phyloP scores from a whole-genome alignment of 2,888 invertebrate genomes.

The Eilema caniola region DNA sequence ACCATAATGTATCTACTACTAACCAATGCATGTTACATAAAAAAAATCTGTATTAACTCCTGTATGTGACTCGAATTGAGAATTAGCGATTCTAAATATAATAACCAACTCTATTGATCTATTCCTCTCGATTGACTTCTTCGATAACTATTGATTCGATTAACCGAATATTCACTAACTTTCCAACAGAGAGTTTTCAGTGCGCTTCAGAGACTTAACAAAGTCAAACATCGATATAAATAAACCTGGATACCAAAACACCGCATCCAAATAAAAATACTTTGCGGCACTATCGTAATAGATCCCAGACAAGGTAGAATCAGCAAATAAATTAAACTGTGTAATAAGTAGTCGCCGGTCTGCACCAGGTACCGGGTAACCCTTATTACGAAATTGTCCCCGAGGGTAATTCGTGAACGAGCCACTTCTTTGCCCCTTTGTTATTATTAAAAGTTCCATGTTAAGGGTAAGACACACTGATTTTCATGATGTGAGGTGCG shows the following conservation, averaged over 20 bases:
- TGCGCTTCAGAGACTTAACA: too few species aligned
- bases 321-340: slow-evolving; percentile 80
- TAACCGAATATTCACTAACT: too few species aligned
- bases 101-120: too few species aligned
- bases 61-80: too few species aligned
- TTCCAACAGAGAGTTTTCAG: too few species aligned
- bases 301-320: slow-evolving; percentile 68
- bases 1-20: too few species aligned
- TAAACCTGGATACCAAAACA: neutral
- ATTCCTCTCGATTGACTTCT: too few species aligned
- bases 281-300: slow-evolving; percentile 57
- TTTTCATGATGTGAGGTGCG: neutral
- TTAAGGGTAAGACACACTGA: slow-evolving; percentile 21
- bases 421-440: slow-evolving; percentile 67
- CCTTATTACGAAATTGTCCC: slow-evolving; percentile 81
- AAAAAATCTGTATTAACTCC: too few species aligned
- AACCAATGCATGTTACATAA: too few species aligned
- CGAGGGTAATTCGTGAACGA: slow-evolving; percentile 67
- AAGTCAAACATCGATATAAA: neutral
- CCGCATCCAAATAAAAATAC: slow-evolving; percentile 33
- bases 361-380: slow-evolving; percentile 68
- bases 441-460: slow-evolving; percentile 56
- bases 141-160: too few species aligned
- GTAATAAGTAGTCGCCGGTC: slow-evolving; percentile 72
- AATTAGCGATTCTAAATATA: too few species aligned